Conservation (phyloP, 2,888 invertebrate species). For the Diarsia dahlii region DNA sequence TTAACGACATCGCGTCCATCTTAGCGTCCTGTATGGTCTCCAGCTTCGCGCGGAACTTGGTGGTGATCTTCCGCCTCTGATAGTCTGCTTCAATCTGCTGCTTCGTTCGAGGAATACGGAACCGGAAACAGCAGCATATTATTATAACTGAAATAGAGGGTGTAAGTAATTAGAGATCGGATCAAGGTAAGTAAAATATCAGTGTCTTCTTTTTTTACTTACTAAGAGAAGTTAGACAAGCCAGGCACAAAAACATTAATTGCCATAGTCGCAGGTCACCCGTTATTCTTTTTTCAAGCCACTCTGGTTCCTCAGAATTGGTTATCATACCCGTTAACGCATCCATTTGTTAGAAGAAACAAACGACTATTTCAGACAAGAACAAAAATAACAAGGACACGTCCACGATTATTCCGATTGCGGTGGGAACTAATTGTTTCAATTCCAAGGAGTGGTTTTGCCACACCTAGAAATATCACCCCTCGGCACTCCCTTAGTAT, state of each 20-base stretch:
- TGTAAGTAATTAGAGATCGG: background rate
- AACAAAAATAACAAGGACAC: constrained; percentile 63
- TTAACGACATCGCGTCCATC: constrained; percentile 95
- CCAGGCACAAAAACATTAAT: constrained; percentile 93
- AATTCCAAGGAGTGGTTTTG: constrained; percentile 86
- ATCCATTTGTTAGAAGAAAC: constrained; percentile 76
- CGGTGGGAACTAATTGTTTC: constrained; percentile 83
- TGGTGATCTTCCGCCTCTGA: constrained; percentile 95
- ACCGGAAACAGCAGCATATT: constrained; percentile 97
- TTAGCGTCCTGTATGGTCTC: constrained; percentile 95
- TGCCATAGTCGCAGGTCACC: constrained; percentile 96
- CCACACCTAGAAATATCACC: constrained; percentile 84
- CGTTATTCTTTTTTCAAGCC: constrained; percentile 93
- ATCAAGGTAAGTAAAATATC: background rate
- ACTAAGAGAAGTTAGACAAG: constrained; percentile 92
- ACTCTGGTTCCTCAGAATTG: constrained; percentile 91
- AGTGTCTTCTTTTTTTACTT: constrained; percentile 70
- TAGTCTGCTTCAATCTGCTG: constrained; percentile 99
- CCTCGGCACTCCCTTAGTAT: constrained; percentile 78
- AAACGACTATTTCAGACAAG: constrained; percentile 44
- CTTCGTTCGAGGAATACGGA: constrained; percentile 97
- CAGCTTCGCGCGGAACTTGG: constrained; percentile 95
- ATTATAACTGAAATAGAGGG: constrained; percentile 92
- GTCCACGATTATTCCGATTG: constrained; percentile 73
- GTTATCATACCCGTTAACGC: constrained; percentile 84